Conservation (phyloP, 1,140 invertebrate species). For the Drosophila seguyi region DNA sequence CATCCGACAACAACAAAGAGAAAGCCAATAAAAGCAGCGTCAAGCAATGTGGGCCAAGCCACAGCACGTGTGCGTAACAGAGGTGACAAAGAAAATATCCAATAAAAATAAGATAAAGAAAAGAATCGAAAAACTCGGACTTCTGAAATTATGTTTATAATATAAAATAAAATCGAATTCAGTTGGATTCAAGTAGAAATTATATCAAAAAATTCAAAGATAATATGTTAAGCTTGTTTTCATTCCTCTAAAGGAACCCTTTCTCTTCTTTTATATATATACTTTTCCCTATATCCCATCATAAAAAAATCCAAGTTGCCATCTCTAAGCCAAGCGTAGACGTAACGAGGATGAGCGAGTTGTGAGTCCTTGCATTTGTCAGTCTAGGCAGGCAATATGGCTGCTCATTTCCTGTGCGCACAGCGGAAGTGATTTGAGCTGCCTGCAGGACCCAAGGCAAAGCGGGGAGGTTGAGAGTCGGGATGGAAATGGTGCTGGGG, state of each 20-base stretch:
- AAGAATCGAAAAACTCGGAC: too few species aligned
- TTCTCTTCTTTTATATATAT: neutral
- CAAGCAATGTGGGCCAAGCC: conserved; percentile 44
- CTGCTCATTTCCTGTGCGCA: conserved; percentile 68
- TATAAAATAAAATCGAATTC: neutral
- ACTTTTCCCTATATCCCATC: neutral
- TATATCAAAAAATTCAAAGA: neutral
- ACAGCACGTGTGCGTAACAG: conserved; percentile 34
- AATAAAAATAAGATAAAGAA: neutral
- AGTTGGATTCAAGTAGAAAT: neutral
- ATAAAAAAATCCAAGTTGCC: neutral
- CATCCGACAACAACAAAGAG: conserved; percentile 60
- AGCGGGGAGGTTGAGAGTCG: neutral
- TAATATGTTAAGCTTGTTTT: neutral
- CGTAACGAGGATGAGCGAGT: conserved; percentile 5
- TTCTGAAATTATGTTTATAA: too few species aligned
- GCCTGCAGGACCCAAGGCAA: conserved; percentile 35
- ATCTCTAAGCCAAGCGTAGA: conserved; percentile 3
- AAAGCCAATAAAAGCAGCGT: conserved; percentile 32
- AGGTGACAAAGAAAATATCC: neutral
- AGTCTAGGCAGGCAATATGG: conserved; percentile 65
- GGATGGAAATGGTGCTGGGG: neutral
- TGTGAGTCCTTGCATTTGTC: conserved; percentile 41
- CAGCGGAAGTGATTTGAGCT: conserved; percentile 66
- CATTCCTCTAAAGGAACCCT: too few species aligned